Base-by-base conservation (phyloP, 2,888 invertebrate species). In the Margaritifera margaritifera region DNA sequence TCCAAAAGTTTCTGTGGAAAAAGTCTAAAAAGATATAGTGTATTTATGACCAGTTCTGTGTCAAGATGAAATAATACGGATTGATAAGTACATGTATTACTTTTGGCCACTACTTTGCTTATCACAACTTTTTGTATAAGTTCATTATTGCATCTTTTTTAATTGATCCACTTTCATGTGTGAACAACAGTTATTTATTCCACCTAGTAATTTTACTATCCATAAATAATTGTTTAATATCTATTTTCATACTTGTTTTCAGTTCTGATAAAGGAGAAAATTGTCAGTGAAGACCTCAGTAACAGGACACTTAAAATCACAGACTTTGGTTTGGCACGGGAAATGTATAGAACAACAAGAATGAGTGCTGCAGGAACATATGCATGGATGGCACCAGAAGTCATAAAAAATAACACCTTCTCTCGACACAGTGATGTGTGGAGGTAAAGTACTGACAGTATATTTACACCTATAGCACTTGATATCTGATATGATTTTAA, bases 381-480 rank as follows among this genome's bases (percentile, higher is more conserved):
- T 90, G 98, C 98, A 64, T 98, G 98, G 98, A 98, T 98, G 98
- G 97, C 98, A 56, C 98, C 98, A 20, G 98, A 98, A 92, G 97
- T 97, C 78, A 96, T 96, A 89, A 95, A 95, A 88, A 93, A 94
- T 87, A 96, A 95, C 62, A 95, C 94, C 63, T 96, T 95, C 91
- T 95, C 95, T 58, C 96, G 96, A 92, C 95, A 96, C 61, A 97
- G 97, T 79, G 98, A 98, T 92, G 97, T 98, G 76, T 98, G 98
- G 98, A 98, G 97, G 90, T 91, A 82, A 74, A 72, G 88, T 24
- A 6, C 18, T 24, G 25, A 22, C 25, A 53, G 1, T 53, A 54
- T n/a, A 53, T 53, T 6, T 22, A 50, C 18, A n/a, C 27, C 4
- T 20, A 62, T 6, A 22, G 20, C 52, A 62, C 22, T 27, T 60